Conservation (phyloP, 2,113 vertebrate genomes). For the Anolis sagrei region DNA sequence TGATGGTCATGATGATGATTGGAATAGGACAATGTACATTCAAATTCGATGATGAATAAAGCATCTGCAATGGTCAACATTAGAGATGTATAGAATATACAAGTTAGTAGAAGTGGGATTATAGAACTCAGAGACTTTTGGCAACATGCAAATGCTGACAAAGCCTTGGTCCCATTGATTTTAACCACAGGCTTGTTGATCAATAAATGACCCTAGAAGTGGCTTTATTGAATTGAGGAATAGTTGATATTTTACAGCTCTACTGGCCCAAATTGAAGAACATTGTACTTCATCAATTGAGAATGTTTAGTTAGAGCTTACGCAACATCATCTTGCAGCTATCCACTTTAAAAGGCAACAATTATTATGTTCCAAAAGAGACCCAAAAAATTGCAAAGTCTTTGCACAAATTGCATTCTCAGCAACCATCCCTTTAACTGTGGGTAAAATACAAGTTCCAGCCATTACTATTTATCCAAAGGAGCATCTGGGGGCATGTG, state of each 20-base stretch:
- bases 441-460: not conserved
- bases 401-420: not conserved
- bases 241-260: constrained; percentile 9
- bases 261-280: not conserved
- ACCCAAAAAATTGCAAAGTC: not conserved
- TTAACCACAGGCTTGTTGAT: constrained; percentile 50
- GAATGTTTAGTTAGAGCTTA: not conserved
- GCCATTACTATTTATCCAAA: not conserved
- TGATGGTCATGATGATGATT: too few relatives aligned
- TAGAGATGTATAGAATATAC: not conserved
- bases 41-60: too few relatives aligned
- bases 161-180: constrained; percentile 58
- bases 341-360: not conserved
- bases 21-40: too few relatives aligned
- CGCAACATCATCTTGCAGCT: too few relatives aligned
- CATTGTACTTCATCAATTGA: not conserved
- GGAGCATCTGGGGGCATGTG: accelerated
- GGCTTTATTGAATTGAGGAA: constrained; percentile 44
- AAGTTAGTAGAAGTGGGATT: not conserved
- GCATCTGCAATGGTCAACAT: too few relatives aligned
- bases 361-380: not conserved
- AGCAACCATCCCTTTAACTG: not conserved
- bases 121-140: not conserved
- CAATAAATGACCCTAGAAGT: constrained; percentile 70
- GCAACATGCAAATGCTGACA: constrained; percentile 46